These are phyloP conservation scores for Macroglossus sobrinus DNA, from an alignment of 2,113 vertebrate species.

Conservation along the genomic window DNA sequence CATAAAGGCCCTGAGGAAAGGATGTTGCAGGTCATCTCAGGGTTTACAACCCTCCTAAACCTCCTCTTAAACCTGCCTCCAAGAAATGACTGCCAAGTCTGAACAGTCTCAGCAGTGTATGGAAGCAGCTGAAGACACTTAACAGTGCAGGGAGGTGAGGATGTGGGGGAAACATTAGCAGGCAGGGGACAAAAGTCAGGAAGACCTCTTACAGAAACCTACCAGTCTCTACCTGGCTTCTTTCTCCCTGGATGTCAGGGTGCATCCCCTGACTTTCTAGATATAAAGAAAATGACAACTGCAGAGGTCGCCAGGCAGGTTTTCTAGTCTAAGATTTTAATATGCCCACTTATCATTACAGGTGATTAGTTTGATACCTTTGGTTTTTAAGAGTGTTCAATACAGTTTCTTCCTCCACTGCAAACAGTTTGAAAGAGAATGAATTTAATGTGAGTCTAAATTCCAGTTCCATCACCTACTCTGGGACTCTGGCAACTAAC, in stretches of 20 bases:
- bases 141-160: not conserved
- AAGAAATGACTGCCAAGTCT: not conserved
- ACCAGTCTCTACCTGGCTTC: not conserved
- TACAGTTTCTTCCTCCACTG: not conserved
- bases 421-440: not conserved
- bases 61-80: not conserved
- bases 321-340: not conserved
- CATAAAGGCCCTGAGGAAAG: not conserved
- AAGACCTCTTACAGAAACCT: not conserved
- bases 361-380: not conserved
- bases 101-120: not conserved
- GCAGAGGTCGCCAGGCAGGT: not conserved
- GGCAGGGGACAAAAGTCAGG: not conserved
- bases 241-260: not conserved
- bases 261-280: not conserved
- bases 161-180: not conserved
- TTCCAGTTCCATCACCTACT: not conserved
- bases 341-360: not conserved
- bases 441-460: not conserved
- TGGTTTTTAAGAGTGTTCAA: not conserved
- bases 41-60: conserved; percentile 23
- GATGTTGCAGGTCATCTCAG: not conserved
- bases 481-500: not conserved
- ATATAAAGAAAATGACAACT: not conserved
- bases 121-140: not conserved